These are phyloP conservation scores for Eretmochelys imbricata DNA, from an alignment of 2,113 vertebrate species.

Conservation along the genomic window DNA sequence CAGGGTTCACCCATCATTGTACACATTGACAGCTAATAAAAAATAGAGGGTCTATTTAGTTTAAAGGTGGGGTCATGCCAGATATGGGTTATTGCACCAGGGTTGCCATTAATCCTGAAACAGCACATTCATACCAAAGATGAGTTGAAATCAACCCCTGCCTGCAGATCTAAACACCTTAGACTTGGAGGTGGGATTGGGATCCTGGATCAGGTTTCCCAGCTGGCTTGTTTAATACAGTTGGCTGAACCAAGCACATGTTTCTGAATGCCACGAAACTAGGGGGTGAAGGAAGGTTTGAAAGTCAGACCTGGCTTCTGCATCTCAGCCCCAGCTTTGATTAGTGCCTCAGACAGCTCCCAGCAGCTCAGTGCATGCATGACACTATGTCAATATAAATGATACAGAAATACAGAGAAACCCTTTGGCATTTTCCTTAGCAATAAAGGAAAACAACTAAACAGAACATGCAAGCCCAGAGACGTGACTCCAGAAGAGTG, in stretches of 20 bases:
- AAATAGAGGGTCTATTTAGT: neutral
- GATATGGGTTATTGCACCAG: neutral
- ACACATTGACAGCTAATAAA: neutral
- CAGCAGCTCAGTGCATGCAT: slow-evolving; percentile 46
- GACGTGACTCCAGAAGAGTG: fast-evolving
- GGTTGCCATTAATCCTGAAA: neutral
- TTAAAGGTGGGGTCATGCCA: neutral
- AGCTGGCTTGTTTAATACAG: neutral
- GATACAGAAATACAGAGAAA: neutral
- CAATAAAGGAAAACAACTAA: slow-evolving; percentile 1
- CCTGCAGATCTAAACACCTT: fast-evolving
- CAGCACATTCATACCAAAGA: fast-evolving
- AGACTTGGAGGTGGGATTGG: fast-evolving
- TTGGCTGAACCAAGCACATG: neutral
- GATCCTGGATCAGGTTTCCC: neutral
- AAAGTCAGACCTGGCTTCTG: neutral
- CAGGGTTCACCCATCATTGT: neutral
- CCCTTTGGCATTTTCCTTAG: neutral
- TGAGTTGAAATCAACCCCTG: neutral
- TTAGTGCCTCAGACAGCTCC: neutral
- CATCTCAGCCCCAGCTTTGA: neutral
- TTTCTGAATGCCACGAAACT: neutral
- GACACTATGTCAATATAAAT: slow-evolving; percentile 35
- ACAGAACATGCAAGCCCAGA: slow-evolving; percentile 13
- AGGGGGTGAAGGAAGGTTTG: neutral